These are phyloP conservation scores for Neomorphus geoffroyi DNA, from an alignment of 2,797 vertebrate species.

Conservation along the genomic window DNA sequence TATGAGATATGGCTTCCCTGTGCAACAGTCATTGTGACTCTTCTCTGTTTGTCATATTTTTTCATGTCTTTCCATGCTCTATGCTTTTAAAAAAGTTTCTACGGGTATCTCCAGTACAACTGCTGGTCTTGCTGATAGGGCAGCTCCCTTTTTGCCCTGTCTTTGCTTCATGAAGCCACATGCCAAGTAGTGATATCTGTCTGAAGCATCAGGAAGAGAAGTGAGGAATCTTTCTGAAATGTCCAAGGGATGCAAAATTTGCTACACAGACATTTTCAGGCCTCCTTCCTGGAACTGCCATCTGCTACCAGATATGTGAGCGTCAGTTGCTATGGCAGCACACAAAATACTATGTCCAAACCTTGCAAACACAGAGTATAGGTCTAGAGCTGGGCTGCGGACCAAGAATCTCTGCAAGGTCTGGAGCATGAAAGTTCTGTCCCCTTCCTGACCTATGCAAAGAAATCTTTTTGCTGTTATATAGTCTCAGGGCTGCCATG, in stretches of 20 bases:
- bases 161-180: not conserved
- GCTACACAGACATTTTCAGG: constrained; percentile 36
- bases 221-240: not conserved
- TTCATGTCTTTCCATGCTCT: not conserved
- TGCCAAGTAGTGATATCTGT: not conserved
- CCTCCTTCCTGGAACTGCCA: constrained; percentile 52
- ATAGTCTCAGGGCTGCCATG: not conserved
- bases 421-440: not conserved
- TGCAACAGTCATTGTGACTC: not conserved
- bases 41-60: not conserved
- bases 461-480: not conserved
- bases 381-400: constrained; percentile 39
- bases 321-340: constrained; percentile 65
- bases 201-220: not conserved
- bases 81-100: not conserved
- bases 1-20: not conserved
- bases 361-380: constrained; percentile 7
- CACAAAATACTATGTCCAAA: constrained; percentile 55
- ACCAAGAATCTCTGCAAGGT: constrained; percentile 27
- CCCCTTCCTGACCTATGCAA: not conserved
- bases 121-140: not conserved
- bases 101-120: not conserved
- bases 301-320: constrained; percentile 69
- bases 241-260: constrained; percentile 25
- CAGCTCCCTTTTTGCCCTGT: not conserved